Conservation (phyloP, 2,113 vertebrate species). For the Centropus unirufus region DNA sequence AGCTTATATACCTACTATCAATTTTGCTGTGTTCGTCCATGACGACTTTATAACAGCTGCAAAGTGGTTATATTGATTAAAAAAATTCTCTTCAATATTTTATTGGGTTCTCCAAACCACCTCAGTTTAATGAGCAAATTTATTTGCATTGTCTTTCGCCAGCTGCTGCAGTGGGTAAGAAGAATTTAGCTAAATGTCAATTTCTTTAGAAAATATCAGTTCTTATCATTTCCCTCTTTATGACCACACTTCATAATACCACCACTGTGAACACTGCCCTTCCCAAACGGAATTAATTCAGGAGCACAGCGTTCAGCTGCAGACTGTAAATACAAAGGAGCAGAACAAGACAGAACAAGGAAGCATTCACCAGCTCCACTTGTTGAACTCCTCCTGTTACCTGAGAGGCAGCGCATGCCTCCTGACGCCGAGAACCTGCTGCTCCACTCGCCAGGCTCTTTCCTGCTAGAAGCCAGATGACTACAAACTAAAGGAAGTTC, state of each 20-base stretch:
- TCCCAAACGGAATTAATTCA: neutral
- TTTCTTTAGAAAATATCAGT: neutral
- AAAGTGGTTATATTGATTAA: neutral
- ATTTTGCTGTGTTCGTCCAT: neutral
- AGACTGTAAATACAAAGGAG: neutral
- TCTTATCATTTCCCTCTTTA: neutral
- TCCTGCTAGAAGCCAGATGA: neutral
- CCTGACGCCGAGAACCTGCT: neutral
- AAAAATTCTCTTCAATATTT: neutral
- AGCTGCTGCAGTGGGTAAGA: neutral
- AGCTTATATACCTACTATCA: neutral
- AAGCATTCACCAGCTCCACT: neutral
- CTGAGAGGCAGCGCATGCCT: neutral
- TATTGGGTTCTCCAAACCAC: neutral
- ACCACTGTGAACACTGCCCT: neutral
- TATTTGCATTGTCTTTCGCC: neutral
- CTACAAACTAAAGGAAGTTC: neutral
- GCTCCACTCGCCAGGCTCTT: neutral
- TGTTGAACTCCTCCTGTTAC: neutral
- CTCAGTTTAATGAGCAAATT: neutral
- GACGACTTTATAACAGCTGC: neutral
- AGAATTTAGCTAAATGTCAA: neutral
- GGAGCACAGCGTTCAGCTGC: neutral
- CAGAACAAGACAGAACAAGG: neutral
- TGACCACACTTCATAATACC: neutral